Conservation (phyloP, 2,797 vertebrate species). For the Capromys pilorides region DNA sequence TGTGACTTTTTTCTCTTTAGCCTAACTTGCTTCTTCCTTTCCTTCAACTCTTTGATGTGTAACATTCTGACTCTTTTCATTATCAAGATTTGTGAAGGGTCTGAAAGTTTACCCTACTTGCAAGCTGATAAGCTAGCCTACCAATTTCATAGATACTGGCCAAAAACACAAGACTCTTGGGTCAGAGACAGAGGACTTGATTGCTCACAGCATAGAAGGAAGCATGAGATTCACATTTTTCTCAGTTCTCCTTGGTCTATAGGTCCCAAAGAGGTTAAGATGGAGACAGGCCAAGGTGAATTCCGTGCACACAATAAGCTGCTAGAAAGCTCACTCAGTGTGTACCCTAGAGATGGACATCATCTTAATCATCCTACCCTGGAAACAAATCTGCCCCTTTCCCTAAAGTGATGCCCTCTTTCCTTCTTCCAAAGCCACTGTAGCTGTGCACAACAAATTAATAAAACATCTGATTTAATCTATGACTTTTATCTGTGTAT, state of each 20-base stretch:
- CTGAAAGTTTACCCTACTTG: not conserved
- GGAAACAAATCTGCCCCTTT: not conserved
- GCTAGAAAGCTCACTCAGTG: not conserved
- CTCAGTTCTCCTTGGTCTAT: not conserved
- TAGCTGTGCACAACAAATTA: not conserved
- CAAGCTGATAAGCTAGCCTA: not conserved
- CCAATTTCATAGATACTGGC: not conserved
- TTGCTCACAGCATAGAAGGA: not conserved
- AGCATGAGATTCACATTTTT: not conserved
- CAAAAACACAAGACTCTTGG: not conserved
- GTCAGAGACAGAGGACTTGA: not conserved
- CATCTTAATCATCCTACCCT: not conserved
- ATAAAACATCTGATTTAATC: not conserved
- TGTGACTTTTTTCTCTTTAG: not conserved
- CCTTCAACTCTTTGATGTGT: not conserved
- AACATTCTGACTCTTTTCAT: not conserved
- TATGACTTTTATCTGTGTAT: not conserved
- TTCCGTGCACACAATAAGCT: not conserved
- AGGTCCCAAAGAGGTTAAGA: not conserved
- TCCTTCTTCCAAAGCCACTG: not conserved
- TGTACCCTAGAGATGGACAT: not conserved
- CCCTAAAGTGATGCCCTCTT: not conserved
- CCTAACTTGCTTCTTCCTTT: not conserved
- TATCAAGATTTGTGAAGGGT: not conserved
- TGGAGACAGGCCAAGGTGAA: not conserved